These are phyloP conservation scores for Coccyzus lansbergi DNA, from an alignment of 2,797 vertebrate species.

Conservation along the genomic window DNA sequence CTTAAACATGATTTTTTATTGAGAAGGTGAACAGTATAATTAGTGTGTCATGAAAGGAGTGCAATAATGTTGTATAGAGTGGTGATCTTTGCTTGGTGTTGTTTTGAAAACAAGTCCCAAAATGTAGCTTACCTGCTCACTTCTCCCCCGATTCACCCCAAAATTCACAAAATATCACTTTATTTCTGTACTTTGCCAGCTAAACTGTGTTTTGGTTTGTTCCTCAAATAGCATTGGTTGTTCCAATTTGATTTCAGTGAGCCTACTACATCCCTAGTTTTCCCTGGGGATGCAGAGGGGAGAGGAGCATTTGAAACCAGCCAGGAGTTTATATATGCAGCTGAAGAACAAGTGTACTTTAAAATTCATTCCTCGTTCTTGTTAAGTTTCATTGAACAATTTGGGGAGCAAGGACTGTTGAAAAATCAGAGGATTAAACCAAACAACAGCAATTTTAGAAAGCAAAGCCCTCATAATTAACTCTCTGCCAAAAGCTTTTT, in stretches of 20 bases:
- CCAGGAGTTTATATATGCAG: not conserved
- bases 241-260: not conserved
- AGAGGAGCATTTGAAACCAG: not conserved
- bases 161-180: not conserved
- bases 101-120: not conserved
- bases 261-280: not conserved
- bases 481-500: not conserved
- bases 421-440: not conserved
- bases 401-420: not conserved
- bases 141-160: not conserved
- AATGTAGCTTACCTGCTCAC: not conserved
- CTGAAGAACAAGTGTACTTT: not conserved
- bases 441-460: not conserved
- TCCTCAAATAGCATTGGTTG: not conserved
- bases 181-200: not conserved
- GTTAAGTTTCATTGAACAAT: not conserved
- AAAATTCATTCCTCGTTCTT: not conserved
- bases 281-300: not conserved
- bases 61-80: not conserved
- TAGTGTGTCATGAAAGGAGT: not conserved
- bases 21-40: accelerated
- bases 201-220: not conserved
- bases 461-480: not conserved
- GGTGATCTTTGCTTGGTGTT: not conserved
- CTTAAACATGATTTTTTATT: not conserved